A percentile compares a stretch with the other conserved stretches of the same genome.
Evolutionary conservation across 2,113 vertebrate species (phyloP).

Genomic region (Origma solitaria): DNA sequence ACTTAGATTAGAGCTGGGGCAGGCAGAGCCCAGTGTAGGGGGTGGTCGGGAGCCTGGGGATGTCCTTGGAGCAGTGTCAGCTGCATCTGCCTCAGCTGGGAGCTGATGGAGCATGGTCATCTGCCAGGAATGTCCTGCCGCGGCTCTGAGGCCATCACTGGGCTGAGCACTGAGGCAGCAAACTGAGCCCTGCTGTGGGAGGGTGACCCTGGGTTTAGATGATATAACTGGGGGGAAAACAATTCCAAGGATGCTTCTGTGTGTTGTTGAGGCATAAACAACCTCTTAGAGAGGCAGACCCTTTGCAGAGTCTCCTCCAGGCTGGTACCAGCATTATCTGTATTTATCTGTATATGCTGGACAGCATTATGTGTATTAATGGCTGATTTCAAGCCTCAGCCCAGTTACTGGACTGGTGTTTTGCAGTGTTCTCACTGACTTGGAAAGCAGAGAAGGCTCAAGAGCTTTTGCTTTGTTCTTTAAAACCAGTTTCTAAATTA

Average conservation of each 20-base stretch:
- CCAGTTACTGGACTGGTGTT: neutral
- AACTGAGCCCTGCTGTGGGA: fast-evolving
- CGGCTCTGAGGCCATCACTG: fast-evolving
- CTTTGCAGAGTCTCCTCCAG: neutral
- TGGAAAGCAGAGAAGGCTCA: fast-evolving
- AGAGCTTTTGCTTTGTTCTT: neutral
- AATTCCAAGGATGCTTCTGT: neutral
- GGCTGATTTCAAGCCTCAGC: neutral
- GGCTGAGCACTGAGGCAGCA: neutral
- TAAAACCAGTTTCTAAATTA: neutral
- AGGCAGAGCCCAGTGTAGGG: neutral
- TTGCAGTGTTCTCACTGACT: neutral
- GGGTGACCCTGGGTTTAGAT: neutral
- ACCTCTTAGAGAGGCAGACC: neutral
- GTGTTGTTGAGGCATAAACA: neutral
- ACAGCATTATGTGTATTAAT: neutral
- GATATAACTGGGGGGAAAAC: neutral
- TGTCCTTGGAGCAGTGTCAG: fast-evolving
- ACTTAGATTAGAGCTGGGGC: neutral
- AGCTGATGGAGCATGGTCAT: fast-evolving
- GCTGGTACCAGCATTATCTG: neutral
- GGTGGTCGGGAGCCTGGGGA: neutral
- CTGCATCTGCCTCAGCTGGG: neutral
- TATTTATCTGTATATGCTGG: neutral
- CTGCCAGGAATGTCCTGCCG: neutral